Evolutionary conservation across 30 jellyfish, hydroid and myxozoan genomes (phyloP), one percentile per base, ranked within the genome.

Genomic region (Calvadosia cruxmelitensis): DNA sequence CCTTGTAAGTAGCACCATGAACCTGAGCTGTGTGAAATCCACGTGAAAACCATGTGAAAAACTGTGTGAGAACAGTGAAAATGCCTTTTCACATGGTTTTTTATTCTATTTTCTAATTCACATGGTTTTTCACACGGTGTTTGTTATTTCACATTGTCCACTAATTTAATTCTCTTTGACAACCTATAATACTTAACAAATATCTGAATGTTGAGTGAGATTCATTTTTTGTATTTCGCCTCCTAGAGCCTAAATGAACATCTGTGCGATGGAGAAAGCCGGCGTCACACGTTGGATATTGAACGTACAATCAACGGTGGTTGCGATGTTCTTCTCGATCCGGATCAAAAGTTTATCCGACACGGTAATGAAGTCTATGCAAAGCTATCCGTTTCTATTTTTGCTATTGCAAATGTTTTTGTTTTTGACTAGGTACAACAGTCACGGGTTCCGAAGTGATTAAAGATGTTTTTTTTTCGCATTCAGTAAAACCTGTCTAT

Each of bases 261-360:
- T 28, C 69, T 86, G 83, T 80, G 91, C 71, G 96, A 86, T 29
- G 80, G 94, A 2, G 96, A 86, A 63, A 86, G 86, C 63, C 73
- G 78, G 30, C 83, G 86, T 31, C 96, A 86, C 50, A 86, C 92
- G 16, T 83, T 86, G n/a, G 96, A 86, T 73, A 72, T 86, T 29
- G 96, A 86, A 66, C 78, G 96, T n/a, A 42, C 70, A 50, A 86
- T 86, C 35, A 92, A 73, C 52, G 94, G 94, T 30, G 96, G 96
- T 0, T 86, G 96, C 52, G 86, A 79, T 49, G 93, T 75, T 2
- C 74, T 86, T 31, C 83, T 86, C 27, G 86, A 80, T 65, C 85
- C 83, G 5, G 74, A 80, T 29, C 96, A 86, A 50, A 86, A 79
- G 78, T 86, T 86, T 50, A 78, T 86, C 35, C 66, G 94, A 26